phyloP scores from a whole-genome alignment of 2,888 invertebrate species.

The Melanargia galathea region DNA sequence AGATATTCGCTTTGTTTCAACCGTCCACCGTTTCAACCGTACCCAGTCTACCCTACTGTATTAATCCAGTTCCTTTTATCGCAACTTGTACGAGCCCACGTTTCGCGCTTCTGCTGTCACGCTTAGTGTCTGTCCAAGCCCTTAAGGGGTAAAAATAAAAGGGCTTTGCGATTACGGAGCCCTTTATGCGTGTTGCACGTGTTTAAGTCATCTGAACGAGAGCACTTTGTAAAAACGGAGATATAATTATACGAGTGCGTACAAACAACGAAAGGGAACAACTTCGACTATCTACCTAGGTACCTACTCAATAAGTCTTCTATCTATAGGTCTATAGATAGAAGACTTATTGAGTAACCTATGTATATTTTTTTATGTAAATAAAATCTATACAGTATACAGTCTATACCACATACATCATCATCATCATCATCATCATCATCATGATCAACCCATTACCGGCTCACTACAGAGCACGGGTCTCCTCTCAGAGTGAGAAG shows the following conservation, averaged over 20 bases:
- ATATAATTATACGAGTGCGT: neutral
- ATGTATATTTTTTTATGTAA: neutral
- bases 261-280: constrained; percentile 1
- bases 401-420: neutral
- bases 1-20: no score
- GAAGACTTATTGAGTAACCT: constrained; percentile 1
- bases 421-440: no score
- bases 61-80: neutral
- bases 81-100: neutral
- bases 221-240: constrained; percentile 7
- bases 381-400: neutral
- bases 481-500: no score
- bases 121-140: neutral
- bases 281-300: no score
- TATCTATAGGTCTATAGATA: no score
- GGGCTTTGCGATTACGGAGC: constrained; percentile 24
- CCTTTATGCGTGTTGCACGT: constrained; percentile 27
- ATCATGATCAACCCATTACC: no score
- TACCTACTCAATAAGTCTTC: no score
- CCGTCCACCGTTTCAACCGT: no score
- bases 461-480: no score
- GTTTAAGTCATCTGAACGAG: constrained; percentile 23
- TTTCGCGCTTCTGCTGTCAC: neutral
- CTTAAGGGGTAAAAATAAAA: constrained; percentile 28
- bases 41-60: no score